A percentile compares a stretch with the other conserved stretches of the same genome.
Evolutionary conservation across 2,888 invertebrate genomes (phyloP).

Genomic region (Nysson spinosus): DNA sequence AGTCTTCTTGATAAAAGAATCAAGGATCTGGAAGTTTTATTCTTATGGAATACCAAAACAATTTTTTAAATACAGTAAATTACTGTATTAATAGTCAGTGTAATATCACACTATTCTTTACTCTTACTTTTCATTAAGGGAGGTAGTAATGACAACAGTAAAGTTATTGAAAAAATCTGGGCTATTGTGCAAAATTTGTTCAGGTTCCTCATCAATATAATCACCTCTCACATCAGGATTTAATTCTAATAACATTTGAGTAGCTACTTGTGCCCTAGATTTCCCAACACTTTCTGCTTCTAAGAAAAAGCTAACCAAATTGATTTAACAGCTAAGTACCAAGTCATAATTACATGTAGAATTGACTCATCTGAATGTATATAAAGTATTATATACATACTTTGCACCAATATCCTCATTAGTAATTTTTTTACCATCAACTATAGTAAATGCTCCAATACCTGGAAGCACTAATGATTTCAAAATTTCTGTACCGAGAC

Average conservation of each 20-base stretch:
- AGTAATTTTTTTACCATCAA: conserved; percentile 91
- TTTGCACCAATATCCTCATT: conserved; percentile 97
- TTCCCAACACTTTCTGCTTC: conserved; percentile 89
- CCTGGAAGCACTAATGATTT: conserved; percentile 98
- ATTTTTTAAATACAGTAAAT: not conserved
- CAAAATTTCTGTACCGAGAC: conserved; percentile 94
- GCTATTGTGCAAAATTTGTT: conserved; percentile 90
- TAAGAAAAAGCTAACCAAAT: conserved; percentile 88
- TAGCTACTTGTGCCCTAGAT: conserved; percentile 90
- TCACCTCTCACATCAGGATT: conserved; percentile 96
- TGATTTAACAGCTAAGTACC: conserved; percentile 18
- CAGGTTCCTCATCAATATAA: conserved; percentile 92
- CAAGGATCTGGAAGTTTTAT: conserved; percentile 80
- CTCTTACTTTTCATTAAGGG: conserved; percentile 84
- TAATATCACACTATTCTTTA: not conserved
- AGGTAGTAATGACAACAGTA: conserved; percentile 90
- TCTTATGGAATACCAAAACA: not conserved
- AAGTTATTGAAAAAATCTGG: conserved; percentile 94
- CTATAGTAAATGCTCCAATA: conserved; percentile 92
- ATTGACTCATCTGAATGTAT: too few species aligned
- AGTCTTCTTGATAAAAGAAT: conserved; percentile 86
- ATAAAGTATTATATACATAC: conserved; percentile 78
- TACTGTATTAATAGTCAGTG: not conserved
- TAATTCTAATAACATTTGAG: conserved; percentile 90
- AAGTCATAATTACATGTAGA: too few species aligned